phyloP scores from a whole-genome alignment of 1,140 invertebrate genomes.

The Mercenaria mercenaria region DNA sequence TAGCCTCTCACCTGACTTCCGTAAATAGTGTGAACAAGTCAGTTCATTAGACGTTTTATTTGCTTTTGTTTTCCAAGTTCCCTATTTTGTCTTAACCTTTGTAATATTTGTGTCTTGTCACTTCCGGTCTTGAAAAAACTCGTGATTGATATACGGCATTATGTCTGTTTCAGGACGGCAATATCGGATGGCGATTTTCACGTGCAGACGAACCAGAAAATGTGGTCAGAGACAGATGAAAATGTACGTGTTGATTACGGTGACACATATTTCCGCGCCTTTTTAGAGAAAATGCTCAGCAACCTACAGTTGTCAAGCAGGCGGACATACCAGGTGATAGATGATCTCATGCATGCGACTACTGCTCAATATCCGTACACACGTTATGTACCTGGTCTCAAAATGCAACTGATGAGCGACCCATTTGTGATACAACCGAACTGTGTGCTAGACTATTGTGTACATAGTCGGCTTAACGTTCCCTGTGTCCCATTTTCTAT shows the following conservation, averaged over 20 bases:
- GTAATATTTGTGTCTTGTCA: no score
- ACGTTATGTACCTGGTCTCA: conserved; percentile 65
- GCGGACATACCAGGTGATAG: conserved; percentile 58
- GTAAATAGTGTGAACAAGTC: background rate
- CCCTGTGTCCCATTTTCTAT: conserved; percentile 49
- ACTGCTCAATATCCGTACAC: conserved; percentile 58
- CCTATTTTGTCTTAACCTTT: no score
- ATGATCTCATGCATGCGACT: conserved; percentile 66
- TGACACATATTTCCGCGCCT: conserved; percentile 68
- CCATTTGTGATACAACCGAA: conserved; percentile 36
- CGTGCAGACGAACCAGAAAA: conserved; percentile 50
- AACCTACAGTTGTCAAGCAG: conserved; percentile 56
- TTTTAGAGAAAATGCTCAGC: conserved; percentile 45
- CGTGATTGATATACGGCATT: no score
- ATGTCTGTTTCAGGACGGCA: conserved; percentile 60
- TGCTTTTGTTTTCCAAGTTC: no score
- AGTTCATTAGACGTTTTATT: background rate
- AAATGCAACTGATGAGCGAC: conserved; percentile 56
- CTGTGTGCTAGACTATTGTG: conserved; percentile 8
- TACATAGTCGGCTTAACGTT: background rate
- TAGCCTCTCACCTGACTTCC: background rate
- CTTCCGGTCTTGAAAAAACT: no score
- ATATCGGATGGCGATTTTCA: conserved; percentile 53
- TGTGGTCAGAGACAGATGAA: conserved; percentile 65
- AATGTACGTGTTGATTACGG: conserved; percentile 70